phyloP scores from a whole-genome alignment of 1,140 invertebrate species.

The Nautilus pompilius region DNA sequence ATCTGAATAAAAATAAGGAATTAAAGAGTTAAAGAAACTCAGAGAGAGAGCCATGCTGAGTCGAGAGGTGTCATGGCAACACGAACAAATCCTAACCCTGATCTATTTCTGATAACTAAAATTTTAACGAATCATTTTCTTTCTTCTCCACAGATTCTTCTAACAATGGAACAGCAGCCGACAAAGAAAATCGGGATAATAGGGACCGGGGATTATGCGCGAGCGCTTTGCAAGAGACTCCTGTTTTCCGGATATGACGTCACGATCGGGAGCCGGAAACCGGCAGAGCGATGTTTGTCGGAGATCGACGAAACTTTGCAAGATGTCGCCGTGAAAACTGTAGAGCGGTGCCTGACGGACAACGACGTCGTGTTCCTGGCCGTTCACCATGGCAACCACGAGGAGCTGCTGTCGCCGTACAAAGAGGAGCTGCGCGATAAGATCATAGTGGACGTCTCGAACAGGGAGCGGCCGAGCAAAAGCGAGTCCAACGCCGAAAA shows the following conservation, averaged over 20 bases:
- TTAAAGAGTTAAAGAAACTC: background rate
- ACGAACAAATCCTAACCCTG: background rate
- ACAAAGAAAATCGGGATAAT: slow-evolving; percentile 39
- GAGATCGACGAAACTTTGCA: slow-evolving; percentile 28
- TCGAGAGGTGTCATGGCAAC: no score
- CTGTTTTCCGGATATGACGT: slow-evolving; percentile 44
- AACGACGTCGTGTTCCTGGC: slow-evolving; percentile 28
- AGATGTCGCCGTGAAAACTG: slow-evolving; percentile 17
- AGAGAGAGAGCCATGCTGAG: no score
- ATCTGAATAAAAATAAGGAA: background rate
- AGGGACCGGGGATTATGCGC: slow-evolving; percentile 46
- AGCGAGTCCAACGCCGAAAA: slow-evolving; percentile 40
- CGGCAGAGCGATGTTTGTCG: slow-evolving; percentile 25
- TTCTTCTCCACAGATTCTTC: background rate
- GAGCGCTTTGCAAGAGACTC: slow-evolving; percentile 43
- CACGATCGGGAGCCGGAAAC: slow-evolving; percentile 42
- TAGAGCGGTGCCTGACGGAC: slow-evolving; percentile 7
- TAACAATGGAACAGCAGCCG: background rate
- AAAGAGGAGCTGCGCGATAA: slow-evolving; percentile 26
- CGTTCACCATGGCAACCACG: slow-evolving; percentile 37
- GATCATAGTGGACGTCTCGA: slow-evolving; percentile 45
- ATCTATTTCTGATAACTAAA: background rate
- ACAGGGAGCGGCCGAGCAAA: slow-evolving; percentile 26
- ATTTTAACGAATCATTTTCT: background rate
- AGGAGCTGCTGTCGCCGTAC: slow-evolving; percentile 20